These are phyloP conservation scores for Scalopus aquaticus DNA, from an alignment of 2,113 vertebrate genomes.

Conservation along the genomic window DNA sequence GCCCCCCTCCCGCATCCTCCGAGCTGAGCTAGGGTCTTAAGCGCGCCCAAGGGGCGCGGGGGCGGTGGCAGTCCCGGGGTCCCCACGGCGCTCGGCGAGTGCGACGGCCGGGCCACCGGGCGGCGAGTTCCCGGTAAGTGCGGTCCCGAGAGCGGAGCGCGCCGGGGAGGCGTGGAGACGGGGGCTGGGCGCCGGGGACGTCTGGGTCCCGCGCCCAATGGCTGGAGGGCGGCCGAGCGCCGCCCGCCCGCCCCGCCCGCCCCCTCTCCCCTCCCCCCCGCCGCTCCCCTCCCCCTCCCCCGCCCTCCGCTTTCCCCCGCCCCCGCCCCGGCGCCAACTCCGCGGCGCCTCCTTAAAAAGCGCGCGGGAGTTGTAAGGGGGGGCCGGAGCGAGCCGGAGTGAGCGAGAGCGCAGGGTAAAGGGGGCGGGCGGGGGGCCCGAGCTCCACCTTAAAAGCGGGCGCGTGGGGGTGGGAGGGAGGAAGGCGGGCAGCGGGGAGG, in stretches of 20 bases:
- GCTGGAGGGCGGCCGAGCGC: conserved; percentile 69
- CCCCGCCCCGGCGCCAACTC: conserved; percentile 76
- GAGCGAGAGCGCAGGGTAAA: conserved; percentile 56
- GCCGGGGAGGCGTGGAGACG: conserved; percentile 70
- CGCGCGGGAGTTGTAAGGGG: conserved; percentile 74
- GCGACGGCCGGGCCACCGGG: background rate
- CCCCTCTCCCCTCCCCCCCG: conserved; percentile 57
- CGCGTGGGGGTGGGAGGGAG: conserved; percentile 79
- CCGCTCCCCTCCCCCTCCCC: conserved; percentile 56
- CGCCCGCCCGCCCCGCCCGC: conserved; percentile 70
- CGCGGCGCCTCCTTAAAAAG: conserved; percentile 76
- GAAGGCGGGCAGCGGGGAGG: conserved; percentile 75
- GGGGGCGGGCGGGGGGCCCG: conserved; percentile 67
- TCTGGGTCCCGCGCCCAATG: conserved; percentile 74
- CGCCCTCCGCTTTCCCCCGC: conserved; percentile 63
- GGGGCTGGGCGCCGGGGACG: conserved; percentile 77
- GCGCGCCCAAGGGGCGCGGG: background rate
- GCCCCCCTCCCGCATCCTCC: conserved; percentile 26
- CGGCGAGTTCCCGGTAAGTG: conserved; percentile 72
- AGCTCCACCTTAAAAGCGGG: conserved; percentile 82
- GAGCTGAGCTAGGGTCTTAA: background rate
- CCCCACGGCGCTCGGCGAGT: background rate
- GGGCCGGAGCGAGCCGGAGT: conserved; percentile 66
- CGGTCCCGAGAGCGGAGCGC: conserved; percentile 71
- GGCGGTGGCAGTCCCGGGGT: background rate